A percentile compares a stretch with the other conserved stretches of the same genome.
These are phyloP conservation scores for Loris lydekkerianus DNA, from an alignment of 2,797 vertebrate species.

Conservation along the genomic window DNA sequence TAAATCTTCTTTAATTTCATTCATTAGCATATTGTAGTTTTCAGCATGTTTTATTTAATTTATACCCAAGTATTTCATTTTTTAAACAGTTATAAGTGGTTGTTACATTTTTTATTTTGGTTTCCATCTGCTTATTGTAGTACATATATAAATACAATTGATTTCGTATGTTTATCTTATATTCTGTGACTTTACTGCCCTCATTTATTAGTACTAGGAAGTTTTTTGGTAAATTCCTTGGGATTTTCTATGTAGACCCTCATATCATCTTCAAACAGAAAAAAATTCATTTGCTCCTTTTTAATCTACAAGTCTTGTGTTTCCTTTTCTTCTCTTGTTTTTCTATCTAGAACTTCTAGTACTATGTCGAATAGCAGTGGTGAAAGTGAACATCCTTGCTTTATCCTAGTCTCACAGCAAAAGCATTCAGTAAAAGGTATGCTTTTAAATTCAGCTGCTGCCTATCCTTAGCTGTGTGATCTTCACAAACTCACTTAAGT, in stretches of 20 bases:
- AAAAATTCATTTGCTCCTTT: neutral
- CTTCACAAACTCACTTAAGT: neutral
- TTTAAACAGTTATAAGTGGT: neutral
- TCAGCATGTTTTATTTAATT: neutral
- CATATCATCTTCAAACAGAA: neutral
- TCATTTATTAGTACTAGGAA: neutral
- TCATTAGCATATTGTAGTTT: neutral
- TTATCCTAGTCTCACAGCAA: neutral
- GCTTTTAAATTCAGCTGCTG: neutral
- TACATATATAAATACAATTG: neutral
- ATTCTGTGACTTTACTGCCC: neutral
- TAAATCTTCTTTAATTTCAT: neutral
- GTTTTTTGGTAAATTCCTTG: neutral
- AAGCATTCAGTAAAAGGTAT: neutral
- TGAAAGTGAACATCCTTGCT: neutral
- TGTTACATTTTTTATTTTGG: neutral
- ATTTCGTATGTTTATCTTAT: neutral
- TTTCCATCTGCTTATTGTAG: neutral
- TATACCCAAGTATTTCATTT: neutral
- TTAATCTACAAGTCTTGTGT: neutral
- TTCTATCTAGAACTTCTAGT: neutral
- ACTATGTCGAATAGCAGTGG: neutral
- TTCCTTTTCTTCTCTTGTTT: neutral
- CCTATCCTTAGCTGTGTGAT: neutral
- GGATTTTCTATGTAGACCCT: neutral